Evolutionary conservation across 2,113 vertebrate genomes (phyloP), one percentile per base, ranked within the genome.

Genomic region (Sander vitreus): DNA sequence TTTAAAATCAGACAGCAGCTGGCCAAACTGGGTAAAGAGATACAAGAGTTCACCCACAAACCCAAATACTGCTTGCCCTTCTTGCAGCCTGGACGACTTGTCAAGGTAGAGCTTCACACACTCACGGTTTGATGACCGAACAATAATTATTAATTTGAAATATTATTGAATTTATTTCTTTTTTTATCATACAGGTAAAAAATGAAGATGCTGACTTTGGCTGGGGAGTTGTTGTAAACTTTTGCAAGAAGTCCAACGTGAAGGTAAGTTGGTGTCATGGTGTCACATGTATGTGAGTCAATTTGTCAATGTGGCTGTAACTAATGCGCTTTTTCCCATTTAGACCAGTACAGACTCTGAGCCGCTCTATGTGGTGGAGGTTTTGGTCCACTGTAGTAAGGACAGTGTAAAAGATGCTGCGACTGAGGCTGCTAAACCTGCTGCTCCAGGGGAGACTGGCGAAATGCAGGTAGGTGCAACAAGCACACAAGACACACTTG

Each of bases 161-260:
- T 33, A 1, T 78, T 19, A 50, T 21, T 36, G 16, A 53, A 23
- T 2, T 16, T 9, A 21, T 33, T 10, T 70, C 55, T 33, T 5
- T 78, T 64, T 39, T 67, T 2, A 30, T 48, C 54, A 48, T 7
- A 6, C 82, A 99, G 98, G 98, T 99, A 3, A 98, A 98, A 90
- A 98, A 96, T 19, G 96, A 97, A 81, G 96, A 96, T 9, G 94
- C 96, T 65, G 97, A 99, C 93, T 99, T 98, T 67, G 98, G 98
- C 87, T 99, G 98, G 98, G 98, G 98, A 33, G 96, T 97, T 7
- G 96, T 99, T 2, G 96, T 99, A n/a, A 99, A 99, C 94, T 99
- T 99, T 86, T 97, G 96, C 50, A 99, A 97, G 93, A 99, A 99
- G 79, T 89, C 97, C 0, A 99, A 99, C 33, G 96, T 97, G 63